Percentiles rank a stretch among this genome's conserved stretches.
Conservation (phyloP, 2,888 invertebrate genomes). For the Tipula unca region DNA sequence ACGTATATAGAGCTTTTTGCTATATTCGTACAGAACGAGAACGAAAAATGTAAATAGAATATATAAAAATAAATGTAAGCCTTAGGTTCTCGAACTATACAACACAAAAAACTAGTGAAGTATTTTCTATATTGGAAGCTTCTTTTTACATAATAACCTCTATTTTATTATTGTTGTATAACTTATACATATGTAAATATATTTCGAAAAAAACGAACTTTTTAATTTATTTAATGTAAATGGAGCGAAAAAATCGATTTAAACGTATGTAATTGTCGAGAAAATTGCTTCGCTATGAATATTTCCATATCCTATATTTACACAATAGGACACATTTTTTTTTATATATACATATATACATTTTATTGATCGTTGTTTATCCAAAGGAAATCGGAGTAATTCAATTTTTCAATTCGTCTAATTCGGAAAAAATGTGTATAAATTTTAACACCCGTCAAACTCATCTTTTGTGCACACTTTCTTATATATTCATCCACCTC, state of each 20-base stretch:
- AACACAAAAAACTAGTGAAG: neutral
- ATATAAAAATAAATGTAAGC: neutral
- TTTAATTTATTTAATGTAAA: neutral
- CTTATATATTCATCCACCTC: neutral
- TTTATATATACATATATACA: neutral
- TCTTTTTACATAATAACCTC: neutral
- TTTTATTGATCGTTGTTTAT: neutral
- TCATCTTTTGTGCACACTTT: neutral
- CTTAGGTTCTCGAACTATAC: neutral
- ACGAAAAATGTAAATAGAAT: neutral
- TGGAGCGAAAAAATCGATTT: neutral
- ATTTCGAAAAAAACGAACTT: neutral
- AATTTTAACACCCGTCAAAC: neutral
- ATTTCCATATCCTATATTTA: neutral
- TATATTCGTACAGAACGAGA: neutral
- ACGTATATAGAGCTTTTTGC: neutral
- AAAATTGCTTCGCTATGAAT: neutral
- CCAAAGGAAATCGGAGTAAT: neutral
- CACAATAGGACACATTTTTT: neutral
- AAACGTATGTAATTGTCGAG: neutral
- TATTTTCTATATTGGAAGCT: neutral
- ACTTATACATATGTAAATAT: neutral
- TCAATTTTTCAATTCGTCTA: neutral
- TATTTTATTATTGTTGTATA: neutral
- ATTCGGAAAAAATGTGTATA: neutral